phyloP scores from a whole-genome alignment of 2,113 vertebrate genomes.

The Capreolus pygargus region DNA sequence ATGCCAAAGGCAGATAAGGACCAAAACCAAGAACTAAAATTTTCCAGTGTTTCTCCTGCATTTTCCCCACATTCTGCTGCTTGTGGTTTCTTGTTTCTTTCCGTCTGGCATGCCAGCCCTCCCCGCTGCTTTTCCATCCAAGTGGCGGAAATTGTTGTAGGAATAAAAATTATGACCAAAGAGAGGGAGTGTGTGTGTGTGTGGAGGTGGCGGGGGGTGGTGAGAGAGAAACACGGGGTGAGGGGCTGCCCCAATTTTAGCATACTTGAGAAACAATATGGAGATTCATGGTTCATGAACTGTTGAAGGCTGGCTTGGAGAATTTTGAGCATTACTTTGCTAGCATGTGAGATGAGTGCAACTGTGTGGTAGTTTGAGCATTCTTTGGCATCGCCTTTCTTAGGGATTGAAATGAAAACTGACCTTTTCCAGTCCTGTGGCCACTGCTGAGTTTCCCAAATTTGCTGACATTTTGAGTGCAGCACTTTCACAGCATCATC shows the following conservation, averaged over 20 bases:
- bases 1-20: neutral
- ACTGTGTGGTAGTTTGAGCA: neutral
- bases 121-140: neutral
- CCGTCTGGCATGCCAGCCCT: neutral
- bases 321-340: neutral
- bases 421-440: neutral
- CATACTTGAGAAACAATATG: neutral
- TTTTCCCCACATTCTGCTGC: neutral
- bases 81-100: neutral
- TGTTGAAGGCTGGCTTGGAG: neutral
- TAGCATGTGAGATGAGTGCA: neutral
- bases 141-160: neutral
- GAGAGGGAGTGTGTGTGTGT: neutral
- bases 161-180: neutral
- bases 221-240: too few relatives aligned
- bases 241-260: neutral
- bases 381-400: neutral
- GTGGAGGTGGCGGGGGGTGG: accelerated
- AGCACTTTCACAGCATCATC: neutral
- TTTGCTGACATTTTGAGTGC: neutral
- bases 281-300: neutral
- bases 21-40: neutral
- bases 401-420: neutral
- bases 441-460: neutral
- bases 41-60: neutral